phyloP scores from a whole-genome alignment of 2,888 invertebrate genomes.

The Timema podura region DNA sequence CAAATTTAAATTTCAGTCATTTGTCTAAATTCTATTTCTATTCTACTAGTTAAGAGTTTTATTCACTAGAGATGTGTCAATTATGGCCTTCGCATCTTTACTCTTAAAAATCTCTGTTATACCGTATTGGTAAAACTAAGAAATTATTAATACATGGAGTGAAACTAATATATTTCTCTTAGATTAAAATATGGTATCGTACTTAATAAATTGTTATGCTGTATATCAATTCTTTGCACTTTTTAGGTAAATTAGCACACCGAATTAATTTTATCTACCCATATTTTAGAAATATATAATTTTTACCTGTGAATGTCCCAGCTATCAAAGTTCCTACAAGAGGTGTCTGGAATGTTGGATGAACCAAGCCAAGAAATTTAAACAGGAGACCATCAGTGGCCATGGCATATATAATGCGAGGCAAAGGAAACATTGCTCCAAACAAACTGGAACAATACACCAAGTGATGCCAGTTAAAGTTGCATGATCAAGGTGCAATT shows the following conservation, averaged over 20 bases:
- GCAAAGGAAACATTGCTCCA: constrained; percentile 46
- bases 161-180: too few relatives aligned
- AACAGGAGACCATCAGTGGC: constrained; percentile 48
- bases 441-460: constrained; percentile 40
- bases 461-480: too few relatives aligned
- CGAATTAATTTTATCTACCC: neutral
- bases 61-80: too few relatives aligned
- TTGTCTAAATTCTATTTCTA: too few relatives aligned
- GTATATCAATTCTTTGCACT: neutral
- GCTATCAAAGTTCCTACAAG: constrained; percentile 41
- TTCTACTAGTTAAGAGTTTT: too few relatives aligned
- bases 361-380: constrained; percentile 42
- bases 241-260: neutral
- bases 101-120: too few relatives aligned
- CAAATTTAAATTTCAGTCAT: too few relatives aligned
- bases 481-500: too few relatives aligned
- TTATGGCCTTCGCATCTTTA: too few relatives aligned
- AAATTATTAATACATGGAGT: too few relatives aligned
- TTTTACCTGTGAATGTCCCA: constrained; percentile 40
- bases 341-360: constrained; percentile 45
- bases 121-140: too few relatives aligned
- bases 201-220: neutral
- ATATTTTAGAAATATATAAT: neutral
- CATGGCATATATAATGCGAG: constrained; percentile 48
- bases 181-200: neutral